Conservation (phyloP, 2,888 invertebrate species). For the Linnaemya tessellans region DNA sequence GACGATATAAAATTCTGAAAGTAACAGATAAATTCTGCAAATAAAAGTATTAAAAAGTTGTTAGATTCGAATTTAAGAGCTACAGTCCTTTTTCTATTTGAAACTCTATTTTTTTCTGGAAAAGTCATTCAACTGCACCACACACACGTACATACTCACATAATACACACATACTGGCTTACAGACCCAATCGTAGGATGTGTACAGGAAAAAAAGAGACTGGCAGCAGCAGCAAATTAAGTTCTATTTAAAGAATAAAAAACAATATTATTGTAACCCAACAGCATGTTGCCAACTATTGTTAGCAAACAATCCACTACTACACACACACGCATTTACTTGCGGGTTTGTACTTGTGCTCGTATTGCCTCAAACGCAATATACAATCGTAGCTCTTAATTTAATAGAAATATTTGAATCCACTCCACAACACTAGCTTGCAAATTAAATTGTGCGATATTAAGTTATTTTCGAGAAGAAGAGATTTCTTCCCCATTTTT, state of each 20-base stretch:
- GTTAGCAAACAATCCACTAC: slow-evolving; percentile 44
- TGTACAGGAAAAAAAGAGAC: not conserved
- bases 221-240: slow-evolving; percentile 46
- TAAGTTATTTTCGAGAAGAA: no score
- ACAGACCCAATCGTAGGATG: not conserved
- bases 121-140: slow-evolving; percentile 38
- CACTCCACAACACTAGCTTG: slow-evolving; percentile 27
- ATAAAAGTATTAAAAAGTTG: not conserved
- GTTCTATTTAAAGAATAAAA: slow-evolving; percentile 44
- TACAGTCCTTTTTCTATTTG: not conserved
- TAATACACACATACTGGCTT: not conserved
- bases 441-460: no score
- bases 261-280: slow-evolving; percentile 48
- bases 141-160: slow-evolving; percentile 2
- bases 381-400: slow-evolving; percentile 38
- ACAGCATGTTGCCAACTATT: slow-evolving; percentile 57
- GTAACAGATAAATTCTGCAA: not conserved
- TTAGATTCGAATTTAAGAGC: not conserved
- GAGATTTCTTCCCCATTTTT: no score
- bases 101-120: not conserved
- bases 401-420: slow-evolving; percentile 63
- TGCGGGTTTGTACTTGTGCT: not conserved
- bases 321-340: not conserved
- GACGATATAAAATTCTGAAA: not conserved
- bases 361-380: slow-evolving; percentile 5